Evolutionary conservation across 2,888 invertebrate species (phyloP), one percentile per base, ranked within the genome.

Genomic region (Pristionchus fissidentatus): DNA sequence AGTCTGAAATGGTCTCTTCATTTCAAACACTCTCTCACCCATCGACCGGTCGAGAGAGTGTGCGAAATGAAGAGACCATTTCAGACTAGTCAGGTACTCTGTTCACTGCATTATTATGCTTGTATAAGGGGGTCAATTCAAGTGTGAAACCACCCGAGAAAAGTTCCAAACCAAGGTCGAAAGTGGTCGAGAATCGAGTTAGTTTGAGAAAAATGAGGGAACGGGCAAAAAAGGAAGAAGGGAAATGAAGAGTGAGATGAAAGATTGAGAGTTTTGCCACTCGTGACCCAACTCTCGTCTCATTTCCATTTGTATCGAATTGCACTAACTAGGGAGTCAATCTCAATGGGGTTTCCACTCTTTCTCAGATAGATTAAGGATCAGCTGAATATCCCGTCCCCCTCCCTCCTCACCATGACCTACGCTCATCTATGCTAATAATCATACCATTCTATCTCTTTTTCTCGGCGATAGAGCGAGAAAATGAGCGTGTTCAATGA

Each of bases 91-190:
- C n/a, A n/a, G n/a, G n/a, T n/a, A n/a, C n/a, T n/a, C n/a, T n/a
- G n/a, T n/a, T n/a, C n/a, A n/a, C n/a, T n/a, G n/a, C n/a, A 41
- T 66, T 38, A 66, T 66, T 66, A 66, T 66, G 66, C 66, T 66
- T 66, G 66, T 38, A 66, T 66, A n/a, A n/a, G n/a, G n/a, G n/a
- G n/a, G n/a, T n/a, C n/a, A n/a, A n/a, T 57, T 66, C 38, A 66
- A 38, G 66, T 66, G 66, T 66, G 66, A 66, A 66, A 66, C 66
- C n/a, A 66, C 66, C 66, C 38, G 66, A 66, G 66, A 66, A 66
- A 38, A 32, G 38, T 66, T 38, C 66, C 19, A 41, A 66, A 66
- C 66, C 66, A 66, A 66, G 66, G 66, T 66, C 66, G 66, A 66
- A 66, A 66, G 0, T 41, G 38, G 66, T 66, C 38, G 38, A 66